Evolutionary conservation across 2,797 vertebrate species (phyloP).

Genomic region (Telmatherina bonti): DNA sequence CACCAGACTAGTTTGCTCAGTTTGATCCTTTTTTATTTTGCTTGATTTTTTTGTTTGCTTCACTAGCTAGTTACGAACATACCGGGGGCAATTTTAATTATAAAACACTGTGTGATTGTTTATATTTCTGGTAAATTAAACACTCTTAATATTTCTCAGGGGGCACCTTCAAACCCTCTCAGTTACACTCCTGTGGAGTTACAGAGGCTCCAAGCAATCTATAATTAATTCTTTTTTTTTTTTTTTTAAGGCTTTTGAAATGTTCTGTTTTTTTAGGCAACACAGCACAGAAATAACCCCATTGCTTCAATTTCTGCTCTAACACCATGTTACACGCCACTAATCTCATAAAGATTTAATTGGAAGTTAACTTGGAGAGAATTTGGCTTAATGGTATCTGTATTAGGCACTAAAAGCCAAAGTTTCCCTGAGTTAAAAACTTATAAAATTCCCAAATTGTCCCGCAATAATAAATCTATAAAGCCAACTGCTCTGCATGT

Average conservation of each 20-base stretch:
- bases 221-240: constrained; percentile 60
- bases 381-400: not conserved
- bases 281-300: not conserved
- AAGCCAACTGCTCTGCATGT: too few relatives aligned
- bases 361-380: not conserved
- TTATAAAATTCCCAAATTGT: not conserved
- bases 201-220: constrained; percentile 38
- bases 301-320: not conserved
- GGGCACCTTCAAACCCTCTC: constrained; percentile 40
- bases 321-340: not conserved
- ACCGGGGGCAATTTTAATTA: constrained; percentile 16
- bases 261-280: constrained; percentile 12
- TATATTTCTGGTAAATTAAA: constrained; percentile 57
- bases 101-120: constrained; percentile 36
- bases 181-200: constrained; percentile 21
- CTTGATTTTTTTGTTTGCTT: not conserved
- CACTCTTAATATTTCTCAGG: constrained; percentile 49
- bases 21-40: not conserved
- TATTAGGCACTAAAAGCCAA: not conserved
- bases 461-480: too few relatives aligned
- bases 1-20: not conserved
- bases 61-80: not conserved
- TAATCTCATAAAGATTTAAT: not conserved
- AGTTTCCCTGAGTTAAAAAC: not conserved
- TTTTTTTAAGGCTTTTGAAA: constrained; percentile 25